Percentiles rank a stretch among this genome's conserved stretches.
Evolutionary conservation across 2,888 invertebrate species (phyloP).

Genomic region (Hymenopus coronatus): DNA sequence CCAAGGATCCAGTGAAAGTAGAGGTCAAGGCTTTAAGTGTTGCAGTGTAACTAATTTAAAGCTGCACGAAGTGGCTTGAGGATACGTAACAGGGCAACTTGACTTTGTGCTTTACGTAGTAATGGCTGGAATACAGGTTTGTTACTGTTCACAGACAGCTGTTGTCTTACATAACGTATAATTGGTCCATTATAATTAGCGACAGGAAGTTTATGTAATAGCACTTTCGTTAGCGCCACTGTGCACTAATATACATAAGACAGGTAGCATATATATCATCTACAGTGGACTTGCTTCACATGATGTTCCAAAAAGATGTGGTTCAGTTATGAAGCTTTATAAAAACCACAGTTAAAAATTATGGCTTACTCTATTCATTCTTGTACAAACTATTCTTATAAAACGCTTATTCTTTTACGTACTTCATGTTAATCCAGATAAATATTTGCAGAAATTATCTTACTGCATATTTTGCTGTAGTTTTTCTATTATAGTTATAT

Average conservation of each 20-base stretch:
- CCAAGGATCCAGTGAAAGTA: neutral
- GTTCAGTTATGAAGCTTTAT: too few species aligned
- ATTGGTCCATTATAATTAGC: neutral
- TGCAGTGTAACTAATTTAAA: neutral
- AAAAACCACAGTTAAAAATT: too few species aligned
- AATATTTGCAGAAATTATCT: too few species aligned
- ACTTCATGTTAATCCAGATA: too few species aligned
- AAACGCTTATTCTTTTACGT: too few species aligned
- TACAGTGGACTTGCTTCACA: too few species aligned
- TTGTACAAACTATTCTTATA: too few species aligned
- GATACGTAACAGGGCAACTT: neutral
- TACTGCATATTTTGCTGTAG: too few species aligned
- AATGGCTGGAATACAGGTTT: neutral
- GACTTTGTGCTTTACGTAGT: neutral
- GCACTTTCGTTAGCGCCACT: neutral
- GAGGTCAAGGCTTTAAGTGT: neutral
- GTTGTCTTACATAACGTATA: neutral
- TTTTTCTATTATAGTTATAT: too few species aligned
- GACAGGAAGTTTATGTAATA: neutral
- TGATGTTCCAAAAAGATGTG: too few species aligned
- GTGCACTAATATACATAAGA: neutral
- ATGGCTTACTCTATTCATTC: too few species aligned
- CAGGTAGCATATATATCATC: too few species aligned
- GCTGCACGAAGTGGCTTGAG: neutral
- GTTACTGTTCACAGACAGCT: neutral